Evolutionary conservation across 2,113 vertebrate species (phyloP), one percentile per base, ranked within the genome.

Genomic region (Arvicanthis niloticus): DNA sequence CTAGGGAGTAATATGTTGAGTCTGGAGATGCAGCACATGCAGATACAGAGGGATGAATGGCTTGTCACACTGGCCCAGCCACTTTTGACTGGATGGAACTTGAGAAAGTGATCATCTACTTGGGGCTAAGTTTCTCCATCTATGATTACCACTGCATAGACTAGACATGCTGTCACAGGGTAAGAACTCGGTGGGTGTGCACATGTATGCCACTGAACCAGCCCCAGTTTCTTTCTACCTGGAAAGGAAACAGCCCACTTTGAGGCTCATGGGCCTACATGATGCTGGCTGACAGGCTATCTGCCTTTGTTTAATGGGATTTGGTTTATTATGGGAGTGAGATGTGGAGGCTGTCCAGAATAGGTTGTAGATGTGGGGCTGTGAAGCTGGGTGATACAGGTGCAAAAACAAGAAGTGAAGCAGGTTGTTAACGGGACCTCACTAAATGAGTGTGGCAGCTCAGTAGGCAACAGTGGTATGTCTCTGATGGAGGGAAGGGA

Each of bases 301-400:
- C 42, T 67, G 40, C 29, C 26, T 86, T 67, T 45, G 26, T 65
- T 58, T 85, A 85, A 45, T 42, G 40, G 62, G 16, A 45, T 60
- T 34, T 68, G 16, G 8, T 31, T 17, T 84, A 15, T 65, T 65
- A 40, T 45, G 40, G 26, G 26, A 9, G 31, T 60, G 16, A 81
- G 10, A 48, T 34, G 10, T 48, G 10, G 60, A 67, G 4, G 16
- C 29, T 15, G 7, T 31, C 17, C 16, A 16, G n/a, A 84, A 40
- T 42, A 56, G 7, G 29, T 17, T 5, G 60, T 45, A 37, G 42
- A 53, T 3, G 53, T 16, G 29, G 5, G 34, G 67, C 95, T 92
- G 24, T 77, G 96, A 95, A 77, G 95, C 67, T 68, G 2, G 31
- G 58, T 94, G 82, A 97, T 86, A 88, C 95, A 88, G 76, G 31